Evolutionary conservation across 2,888 invertebrate genomes (phyloP), one percentile per base, ranked within the genome.

Genomic region (Drosophila tanythrix): DNA sequence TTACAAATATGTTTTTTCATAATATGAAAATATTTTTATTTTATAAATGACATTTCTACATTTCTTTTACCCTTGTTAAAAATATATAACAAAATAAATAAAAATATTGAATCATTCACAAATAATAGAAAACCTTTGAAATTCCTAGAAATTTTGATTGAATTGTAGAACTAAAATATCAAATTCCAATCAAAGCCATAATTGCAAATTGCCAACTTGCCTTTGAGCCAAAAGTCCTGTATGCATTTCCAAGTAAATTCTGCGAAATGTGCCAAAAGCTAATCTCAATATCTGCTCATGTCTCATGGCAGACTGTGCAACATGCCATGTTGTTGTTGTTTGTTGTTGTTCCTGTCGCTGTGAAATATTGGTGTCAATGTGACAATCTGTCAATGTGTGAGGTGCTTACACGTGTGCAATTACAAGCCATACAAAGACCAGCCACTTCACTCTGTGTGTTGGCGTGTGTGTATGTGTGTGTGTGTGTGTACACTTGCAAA

Each of bases 321-420:
- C 33, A 29, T 48, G 38, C 13, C 21, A 36, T 1, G 29, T 53
- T 52, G 67, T 43, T 33, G 21, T 36, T 36, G 70, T 62, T 74
- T 64, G n/a, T n/a, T 43, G 43, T 11, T 21, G 43, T 21, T 21
- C 21, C 0, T 31, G 31, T 31, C 2, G 51, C 57, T 56, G 60
- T 60, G 58, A 76, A 72, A 77, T 76, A 85, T 86, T 88, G 87
- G 68, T 83, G 86, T 86, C 85, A 88, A 82, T 83, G 78, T 82
- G 86, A 83, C 85, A 88, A 83, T 88, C 74, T 88, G 88, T 80
- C 88, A 85, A 88, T 86, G 73, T 73, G 65, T 74, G 66, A 86
- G 78, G 78, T 83, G 80, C 76, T 88, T 78, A 86, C 88, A 86
- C 83, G 83, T 86, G 75, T 72, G 85, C 88, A 85, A 85, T 85